These are phyloP conservation scores for Anser cygnoides DNA, from an alignment of 2,113 vertebrate species.

Conservation along the genomic window DNA sequence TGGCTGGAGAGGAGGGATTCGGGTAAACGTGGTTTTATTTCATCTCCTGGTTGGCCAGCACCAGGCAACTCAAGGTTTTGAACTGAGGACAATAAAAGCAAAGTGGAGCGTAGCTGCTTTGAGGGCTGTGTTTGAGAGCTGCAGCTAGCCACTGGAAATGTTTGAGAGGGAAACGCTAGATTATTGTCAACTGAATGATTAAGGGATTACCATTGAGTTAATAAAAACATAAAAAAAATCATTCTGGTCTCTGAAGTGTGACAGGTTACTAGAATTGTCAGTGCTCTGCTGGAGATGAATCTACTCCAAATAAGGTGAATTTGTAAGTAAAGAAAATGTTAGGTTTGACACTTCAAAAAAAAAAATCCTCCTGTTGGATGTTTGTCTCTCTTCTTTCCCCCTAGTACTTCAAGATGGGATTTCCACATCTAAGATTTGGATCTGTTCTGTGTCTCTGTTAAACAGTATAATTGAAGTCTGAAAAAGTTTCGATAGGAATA, in stretches of 20 bases:
- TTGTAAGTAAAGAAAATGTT: not conserved
- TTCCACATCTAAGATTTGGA: not conserved
- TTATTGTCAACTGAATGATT: not conserved
- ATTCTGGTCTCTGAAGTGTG: not conserved
- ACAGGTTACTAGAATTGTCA: not conserved
- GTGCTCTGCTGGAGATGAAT: not conserved
- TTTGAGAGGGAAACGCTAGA: not conserved
- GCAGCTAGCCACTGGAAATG: not conserved
- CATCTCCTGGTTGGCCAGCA: not conserved
- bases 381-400: not conserved
- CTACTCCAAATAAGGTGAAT: not conserved
- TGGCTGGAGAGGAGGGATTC: not conserved
- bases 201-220: not conserved
- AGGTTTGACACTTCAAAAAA: not conserved
- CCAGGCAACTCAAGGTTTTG: not conserved
- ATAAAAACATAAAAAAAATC: slow-evolving; percentile 8
- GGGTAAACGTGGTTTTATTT: not conserved
- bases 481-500: not conserved
- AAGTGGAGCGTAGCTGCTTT: not conserved
- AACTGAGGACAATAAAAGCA: not conserved
- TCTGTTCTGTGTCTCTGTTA: not conserved
- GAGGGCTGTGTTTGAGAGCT: not conserved
- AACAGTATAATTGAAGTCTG: not conserved
- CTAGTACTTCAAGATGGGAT: not conserved
- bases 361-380: not conserved